Evolutionary conservation across 2,113 vertebrate genomes (phyloP).

Genomic region (Coregonus clupeaformis): DNA sequence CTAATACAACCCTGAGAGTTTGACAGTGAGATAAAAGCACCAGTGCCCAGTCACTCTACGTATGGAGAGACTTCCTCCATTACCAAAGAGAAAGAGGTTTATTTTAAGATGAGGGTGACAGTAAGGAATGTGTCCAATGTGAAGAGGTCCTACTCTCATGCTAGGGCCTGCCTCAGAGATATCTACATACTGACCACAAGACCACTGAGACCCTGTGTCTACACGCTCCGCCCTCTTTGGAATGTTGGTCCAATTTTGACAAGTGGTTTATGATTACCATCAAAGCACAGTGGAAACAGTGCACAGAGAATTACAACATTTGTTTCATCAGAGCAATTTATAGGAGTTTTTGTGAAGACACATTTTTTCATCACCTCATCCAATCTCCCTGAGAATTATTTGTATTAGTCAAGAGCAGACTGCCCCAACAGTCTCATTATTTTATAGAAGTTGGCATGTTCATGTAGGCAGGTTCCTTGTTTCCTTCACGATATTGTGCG

Average conservation of each 20-base stretch:
- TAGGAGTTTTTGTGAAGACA: slow-evolving; percentile 9
- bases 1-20: slow-evolving; percentile 23
- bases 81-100: slow-evolving; percentile 55
- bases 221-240: slow-evolving; percentile 41
- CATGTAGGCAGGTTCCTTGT: slow-evolving; percentile 8
- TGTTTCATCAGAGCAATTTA: slow-evolving; percentile 18
- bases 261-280: slow-evolving; percentile 60
- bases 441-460: background rate
- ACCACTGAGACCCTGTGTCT: slow-evolving; percentile 17
- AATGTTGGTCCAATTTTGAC: slow-evolving; percentile 36
- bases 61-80: slow-evolving; percentile 17
- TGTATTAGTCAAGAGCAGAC: slow-evolving; percentile 4
- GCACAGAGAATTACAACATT: background rate
- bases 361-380: slow-evolving; percentile 25
- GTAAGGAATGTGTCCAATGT: slow-evolving; percentile 60
- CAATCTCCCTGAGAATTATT: slow-evolving; percentile 21
- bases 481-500: slow-evolving; percentile 10
- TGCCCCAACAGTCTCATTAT: background rate
- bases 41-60: slow-evolving; percentile 17
- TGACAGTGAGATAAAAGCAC: slow-evolving; percentile 24
- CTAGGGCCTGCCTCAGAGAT: slow-evolving; percentile 48
- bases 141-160: slow-evolving; percentile 56
- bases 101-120: slow-evolving; percentile 62
- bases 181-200: slow-evolving; percentile 24
- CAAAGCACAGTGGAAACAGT: slow-evolving; percentile 39